These are phyloP conservation scores for Takifugu ocellatus DNA, from an alignment of 2,797 vertebrate species.

Conservation along the genomic window DNA sequence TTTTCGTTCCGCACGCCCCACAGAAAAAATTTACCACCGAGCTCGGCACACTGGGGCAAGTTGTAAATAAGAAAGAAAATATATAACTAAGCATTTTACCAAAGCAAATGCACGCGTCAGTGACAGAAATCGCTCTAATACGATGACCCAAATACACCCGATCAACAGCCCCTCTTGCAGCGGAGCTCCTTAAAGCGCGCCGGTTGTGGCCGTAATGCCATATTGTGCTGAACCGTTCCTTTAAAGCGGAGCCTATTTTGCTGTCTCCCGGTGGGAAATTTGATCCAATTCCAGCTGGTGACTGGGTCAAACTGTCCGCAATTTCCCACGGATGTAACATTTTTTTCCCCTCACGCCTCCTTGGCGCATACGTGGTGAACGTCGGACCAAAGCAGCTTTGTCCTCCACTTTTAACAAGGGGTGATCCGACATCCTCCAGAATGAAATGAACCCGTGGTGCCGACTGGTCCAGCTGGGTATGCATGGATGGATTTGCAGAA, in stretches of 20 bases:
- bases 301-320: conserved; percentile 15
- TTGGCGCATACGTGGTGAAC: conserved; percentile 4
- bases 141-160: no score
- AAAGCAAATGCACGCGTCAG: no score
- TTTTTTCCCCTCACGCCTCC: conserved; percentile 42
- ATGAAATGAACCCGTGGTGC: conserved; percentile 4
- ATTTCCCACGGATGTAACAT: conserved; percentile 6
- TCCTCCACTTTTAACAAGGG: conserved; percentile 38
- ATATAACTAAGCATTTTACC: no score
- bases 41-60: no score
- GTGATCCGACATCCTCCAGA: conserved; percentile 54
- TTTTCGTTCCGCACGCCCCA: not conserved
- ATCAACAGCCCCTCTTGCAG: no score
- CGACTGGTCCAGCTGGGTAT: conserved; percentile 45
- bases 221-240: not conserved
- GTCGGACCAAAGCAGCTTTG: conserved; percentile 41
- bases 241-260: conserved; percentile 59
- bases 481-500: conserved; percentile 66
- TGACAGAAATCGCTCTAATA: no score
- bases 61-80: no score
- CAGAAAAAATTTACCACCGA: not conserved
- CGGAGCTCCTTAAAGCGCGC: not conserved
- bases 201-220: not conserved
- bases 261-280: conserved; percentile 36
- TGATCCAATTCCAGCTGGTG: conserved; percentile 16